phyloP scores from a whole-genome alignment of 1,140 invertebrate genomes.

The Psix sp. region DNA sequence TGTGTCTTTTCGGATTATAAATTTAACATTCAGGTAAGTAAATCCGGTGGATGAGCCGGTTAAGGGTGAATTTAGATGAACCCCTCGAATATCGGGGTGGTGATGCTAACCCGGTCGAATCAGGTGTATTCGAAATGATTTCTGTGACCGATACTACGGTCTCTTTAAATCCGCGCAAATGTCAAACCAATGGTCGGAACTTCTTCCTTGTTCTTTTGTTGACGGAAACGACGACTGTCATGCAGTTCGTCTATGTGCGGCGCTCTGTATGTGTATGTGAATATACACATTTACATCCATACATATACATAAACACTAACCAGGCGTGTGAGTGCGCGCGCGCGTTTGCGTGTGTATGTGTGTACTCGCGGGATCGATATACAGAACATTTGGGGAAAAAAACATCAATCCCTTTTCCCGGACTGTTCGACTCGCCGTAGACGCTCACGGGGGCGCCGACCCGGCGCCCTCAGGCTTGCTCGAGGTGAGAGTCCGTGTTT shows the following conservation, averaged over 20 bases:
- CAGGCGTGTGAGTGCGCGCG: slow-evolving; percentile 6
- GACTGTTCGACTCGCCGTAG: slow-evolving; percentile 23
- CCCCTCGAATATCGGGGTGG: too few species aligned
- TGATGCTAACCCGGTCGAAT: too few species aligned
- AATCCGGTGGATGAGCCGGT: too few species aligned
- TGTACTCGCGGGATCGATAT: slow-evolving; percentile 64
- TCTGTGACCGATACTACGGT: background rate
- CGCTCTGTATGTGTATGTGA: background rate
- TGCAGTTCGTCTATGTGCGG: slow-evolving; percentile 35
- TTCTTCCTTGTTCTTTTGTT: slow-evolving; percentile 2
- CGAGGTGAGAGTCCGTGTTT: slow-evolving; percentile 1
- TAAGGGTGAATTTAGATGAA: too few species aligned
- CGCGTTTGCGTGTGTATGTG: background rate
- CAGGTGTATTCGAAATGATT: background rate
- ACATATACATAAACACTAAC: background rate
- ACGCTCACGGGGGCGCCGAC: slow-evolving; percentile 22
- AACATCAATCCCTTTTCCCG: slow-evolving; percentile 45
- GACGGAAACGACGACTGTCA: slow-evolving; percentile 66
- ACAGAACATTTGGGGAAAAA: slow-evolving; percentile 64
- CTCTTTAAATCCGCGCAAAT: too few species aligned
- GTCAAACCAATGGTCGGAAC: background rate
- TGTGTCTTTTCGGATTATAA: slow-evolving; percentile 64
- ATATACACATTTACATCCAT: background rate
- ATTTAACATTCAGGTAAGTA: slow-evolving; percentile 71
- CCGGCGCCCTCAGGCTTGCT: slow-evolving; percentile 1